phyloP scores from a whole-genome alignment of 2,888 invertebrate genomes.

The Molanna angustata region DNA sequence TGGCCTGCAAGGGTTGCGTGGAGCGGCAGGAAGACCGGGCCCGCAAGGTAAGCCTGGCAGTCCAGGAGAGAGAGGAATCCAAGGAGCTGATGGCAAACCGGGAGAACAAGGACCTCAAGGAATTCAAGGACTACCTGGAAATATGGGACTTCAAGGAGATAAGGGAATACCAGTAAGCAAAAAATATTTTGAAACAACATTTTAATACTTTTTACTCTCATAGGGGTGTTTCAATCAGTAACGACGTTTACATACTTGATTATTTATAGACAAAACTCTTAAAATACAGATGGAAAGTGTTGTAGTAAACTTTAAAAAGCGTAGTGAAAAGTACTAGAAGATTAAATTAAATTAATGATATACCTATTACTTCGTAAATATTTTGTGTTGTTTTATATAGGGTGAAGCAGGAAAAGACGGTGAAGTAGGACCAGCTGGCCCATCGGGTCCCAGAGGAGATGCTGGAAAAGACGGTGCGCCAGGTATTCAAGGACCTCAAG shows the following conservation, averaged over 20 bases:
- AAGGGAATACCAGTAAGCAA: constrained; percentile 65
- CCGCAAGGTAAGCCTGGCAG: constrained; percentile 67
- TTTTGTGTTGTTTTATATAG: constrained; percentile 40
- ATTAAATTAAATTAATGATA: no score
- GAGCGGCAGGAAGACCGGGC: constrained; percentile 67
- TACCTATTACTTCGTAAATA: not conserved
- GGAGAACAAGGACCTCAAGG: constrained; percentile 82
- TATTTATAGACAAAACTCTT: not conserved
- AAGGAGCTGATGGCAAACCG: constrained; percentile 81
- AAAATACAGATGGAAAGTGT: not conserved
- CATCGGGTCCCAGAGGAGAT: constrained; percentile 75
- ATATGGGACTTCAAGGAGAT: constrained; percentile 74
- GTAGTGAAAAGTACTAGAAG: not conserved
- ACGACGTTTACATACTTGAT: not conserved
- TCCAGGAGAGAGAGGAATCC: constrained; percentile 69
- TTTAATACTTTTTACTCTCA: no score
- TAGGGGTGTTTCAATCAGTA: no score
- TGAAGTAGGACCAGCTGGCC: constrained; percentile 70
- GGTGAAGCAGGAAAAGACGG: constrained; percentile 81
- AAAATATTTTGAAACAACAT: no score
- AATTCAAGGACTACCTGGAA: constrained; percentile 74
- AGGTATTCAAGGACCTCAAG: constrained; percentile 72
- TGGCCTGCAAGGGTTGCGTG: constrained; percentile 63
- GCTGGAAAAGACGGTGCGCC: constrained; percentile 74
- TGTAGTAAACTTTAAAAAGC: not conserved